Conservation (phyloP, 2,888 invertebrate genomes). For the Catocala nupta region DNA sequence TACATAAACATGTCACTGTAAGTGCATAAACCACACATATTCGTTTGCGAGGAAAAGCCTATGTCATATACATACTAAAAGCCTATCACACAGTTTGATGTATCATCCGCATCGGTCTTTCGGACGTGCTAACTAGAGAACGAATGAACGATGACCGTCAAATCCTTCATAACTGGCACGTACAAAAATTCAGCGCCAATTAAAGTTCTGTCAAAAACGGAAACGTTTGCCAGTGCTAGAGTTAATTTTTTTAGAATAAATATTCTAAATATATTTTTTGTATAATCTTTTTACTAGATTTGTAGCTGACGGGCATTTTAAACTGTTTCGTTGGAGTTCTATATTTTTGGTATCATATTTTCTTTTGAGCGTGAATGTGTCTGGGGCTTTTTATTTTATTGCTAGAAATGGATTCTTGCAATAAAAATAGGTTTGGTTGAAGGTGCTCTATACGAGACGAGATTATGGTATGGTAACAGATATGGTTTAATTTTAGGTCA, state of each 20-base stretch:
- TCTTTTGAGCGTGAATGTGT: no score
- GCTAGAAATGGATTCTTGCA: no score
- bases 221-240: background rate
- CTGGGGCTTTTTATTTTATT: no score
- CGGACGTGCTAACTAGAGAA: slow-evolving; percentile 8
- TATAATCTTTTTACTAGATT: no score
- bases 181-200: background rate
- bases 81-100: slow-evolving; percentile 14
- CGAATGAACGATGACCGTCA: slow-evolving; percentile 15
- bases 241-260: background rate
- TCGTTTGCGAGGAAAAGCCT: background rate
- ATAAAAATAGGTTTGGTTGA: no score
- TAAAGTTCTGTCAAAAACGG: background rate
- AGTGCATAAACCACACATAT: background rate
- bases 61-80: slow-evolving; percentile 3
- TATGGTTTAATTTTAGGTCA: no score
- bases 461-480: no score
- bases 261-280: background rate
- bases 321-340: no score
- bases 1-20: no score
- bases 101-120: slow-evolving; percentile 6
- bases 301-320: no score
- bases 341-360: no score
- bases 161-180: slow-evolving; percentile 11
- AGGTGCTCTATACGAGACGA: no score